A percentile compares a stretch with the other conserved stretches of the same genome.
Evolutionary conservation across 92 coral and sea anemone species (phyloP).

Genomic region (Bergia puertoricense): DNA sequence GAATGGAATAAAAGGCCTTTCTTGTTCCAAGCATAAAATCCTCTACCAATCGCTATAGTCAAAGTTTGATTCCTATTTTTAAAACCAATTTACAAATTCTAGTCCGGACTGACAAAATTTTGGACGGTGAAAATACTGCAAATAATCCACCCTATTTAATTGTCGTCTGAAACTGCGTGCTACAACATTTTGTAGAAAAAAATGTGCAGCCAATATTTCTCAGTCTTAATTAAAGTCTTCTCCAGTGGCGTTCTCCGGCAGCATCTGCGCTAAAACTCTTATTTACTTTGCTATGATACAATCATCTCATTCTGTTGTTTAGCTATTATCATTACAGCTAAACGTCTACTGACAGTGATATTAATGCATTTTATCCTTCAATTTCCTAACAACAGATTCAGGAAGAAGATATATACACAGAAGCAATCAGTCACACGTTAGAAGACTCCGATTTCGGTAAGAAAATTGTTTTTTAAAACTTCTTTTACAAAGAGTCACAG

Average conservation of each 20-base stretch:
- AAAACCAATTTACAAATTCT: too few relatives aligned
- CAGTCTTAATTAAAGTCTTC: too few relatives aligned
- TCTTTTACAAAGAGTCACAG: not conserved
- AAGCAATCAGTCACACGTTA: not conserved
- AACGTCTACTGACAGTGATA: not conserved
- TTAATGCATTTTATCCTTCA: not conserved
- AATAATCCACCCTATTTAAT: too few relatives aligned
- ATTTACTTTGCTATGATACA: not conserved
- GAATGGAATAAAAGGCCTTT: not conserved
- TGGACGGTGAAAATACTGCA: too few relatives aligned
- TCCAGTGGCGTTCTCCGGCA: too few relatives aligned
- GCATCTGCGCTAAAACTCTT: too few relatives aligned
- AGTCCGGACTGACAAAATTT: not conserved
- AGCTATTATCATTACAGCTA: too few relatives aligned
- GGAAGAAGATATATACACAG: conserved; percentile 11
- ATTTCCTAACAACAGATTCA: not conserved
- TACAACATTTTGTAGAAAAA: too few relatives aligned
- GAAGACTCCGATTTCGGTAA: not conserved
- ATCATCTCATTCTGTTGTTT: not conserved
- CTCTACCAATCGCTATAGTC: not conserved
- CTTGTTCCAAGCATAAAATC: too few relatives aligned
- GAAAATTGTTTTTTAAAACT: not conserved
- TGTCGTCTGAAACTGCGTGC: too few relatives aligned
- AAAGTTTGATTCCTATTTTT: too few relatives aligned
- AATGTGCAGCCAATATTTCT: too few relatives aligned